Evolutionary conservation across 2,888 invertebrate genomes (phyloP).

Genomic region (Athrips mouffetella): DNA sequence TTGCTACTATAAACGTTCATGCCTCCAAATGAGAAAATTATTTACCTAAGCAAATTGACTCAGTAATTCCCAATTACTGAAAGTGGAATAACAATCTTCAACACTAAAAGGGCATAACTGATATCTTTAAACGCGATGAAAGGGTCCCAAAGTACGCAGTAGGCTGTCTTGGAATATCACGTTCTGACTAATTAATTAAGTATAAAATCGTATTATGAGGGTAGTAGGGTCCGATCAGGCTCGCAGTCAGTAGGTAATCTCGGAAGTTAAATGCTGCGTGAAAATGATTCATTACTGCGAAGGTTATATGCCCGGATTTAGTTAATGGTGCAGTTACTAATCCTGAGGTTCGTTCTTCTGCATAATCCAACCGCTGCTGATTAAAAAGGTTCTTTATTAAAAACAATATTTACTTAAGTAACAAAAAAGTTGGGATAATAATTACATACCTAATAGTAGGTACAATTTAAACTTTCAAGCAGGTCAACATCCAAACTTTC

Average conservation of each 20-base stretch:
- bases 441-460: too few species aligned
- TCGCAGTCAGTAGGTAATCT: slow-evolving; percentile 21
- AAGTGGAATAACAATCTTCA: background rate
- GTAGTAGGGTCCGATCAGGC: slow-evolving; percentile 19
- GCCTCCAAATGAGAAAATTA: slow-evolving; percentile 1
- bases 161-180: background rate
- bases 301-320: slow-evolving; percentile 19
- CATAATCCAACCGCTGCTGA: background rate
- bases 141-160: background rate
- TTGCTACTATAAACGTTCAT: slow-evolving; percentile 6
- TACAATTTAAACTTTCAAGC: too few species aligned
- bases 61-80: slow-evolving; percentile 1
- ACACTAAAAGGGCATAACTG: background rate
- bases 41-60: slow-evolving; percentile 5
- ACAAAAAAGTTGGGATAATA: too few species aligned
- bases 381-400: background rate
- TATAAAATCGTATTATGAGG: slow-evolving; percentile 20
- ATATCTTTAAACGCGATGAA: background rate
- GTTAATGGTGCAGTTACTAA: slow-evolving; percentile 20
- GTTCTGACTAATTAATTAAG: slow-evolving; percentile 17
- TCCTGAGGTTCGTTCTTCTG: background rate
- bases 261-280: slow-evolving; percentile 26
- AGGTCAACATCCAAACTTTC: too few species aligned
- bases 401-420: too few species aligned
- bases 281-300: slow-evolving; percentile 26